A percentile compares a stretch with the other conserved stretches of the same genome.
phyloP scores from a whole-genome alignment of 2,888 invertebrate species.

The Petrolisthes manimaculis region DNA sequence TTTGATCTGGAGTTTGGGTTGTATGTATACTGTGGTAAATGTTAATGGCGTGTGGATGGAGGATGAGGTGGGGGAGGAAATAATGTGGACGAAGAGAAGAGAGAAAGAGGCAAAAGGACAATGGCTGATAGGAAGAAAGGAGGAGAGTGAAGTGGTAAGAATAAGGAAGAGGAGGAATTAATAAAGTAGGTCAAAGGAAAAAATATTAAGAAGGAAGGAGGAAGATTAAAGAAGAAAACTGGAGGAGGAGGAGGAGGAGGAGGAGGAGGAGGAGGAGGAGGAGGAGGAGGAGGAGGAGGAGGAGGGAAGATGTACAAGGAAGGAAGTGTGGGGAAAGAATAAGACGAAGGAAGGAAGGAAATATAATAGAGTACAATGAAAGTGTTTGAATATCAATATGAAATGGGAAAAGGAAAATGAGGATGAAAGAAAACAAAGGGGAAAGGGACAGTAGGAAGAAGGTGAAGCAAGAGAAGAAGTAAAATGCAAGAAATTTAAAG shows the following conservation, averaged over 20 bases:
- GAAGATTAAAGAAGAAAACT: background rate
- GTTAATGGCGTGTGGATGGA: no score
- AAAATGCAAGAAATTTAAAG: background rate
- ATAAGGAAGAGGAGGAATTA: background rate
- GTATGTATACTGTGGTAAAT: no score
- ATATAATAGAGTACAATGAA: no score
- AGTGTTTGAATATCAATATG: no score
- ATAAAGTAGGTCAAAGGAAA: background rate
- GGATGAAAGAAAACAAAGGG: background rate
- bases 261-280: background rate
- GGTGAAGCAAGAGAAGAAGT: background rate
- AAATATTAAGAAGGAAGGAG: background rate
- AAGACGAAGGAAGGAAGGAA: no score
- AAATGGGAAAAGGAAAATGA: background rate
- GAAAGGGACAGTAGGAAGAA: background rate
- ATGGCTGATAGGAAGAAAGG: no score
- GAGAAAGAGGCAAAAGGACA: no score
- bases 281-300: background rate
- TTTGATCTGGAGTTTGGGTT: no score
- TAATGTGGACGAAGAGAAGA: no score
- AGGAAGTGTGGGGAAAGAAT: no score
- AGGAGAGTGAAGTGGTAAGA: background rate
- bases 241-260: background rate
- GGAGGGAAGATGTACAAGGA: no score
- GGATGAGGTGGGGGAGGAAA: no score